Conservation (phyloP, 2,888 invertebrate genomes). For the Cremastobaeus sp. region DNA sequence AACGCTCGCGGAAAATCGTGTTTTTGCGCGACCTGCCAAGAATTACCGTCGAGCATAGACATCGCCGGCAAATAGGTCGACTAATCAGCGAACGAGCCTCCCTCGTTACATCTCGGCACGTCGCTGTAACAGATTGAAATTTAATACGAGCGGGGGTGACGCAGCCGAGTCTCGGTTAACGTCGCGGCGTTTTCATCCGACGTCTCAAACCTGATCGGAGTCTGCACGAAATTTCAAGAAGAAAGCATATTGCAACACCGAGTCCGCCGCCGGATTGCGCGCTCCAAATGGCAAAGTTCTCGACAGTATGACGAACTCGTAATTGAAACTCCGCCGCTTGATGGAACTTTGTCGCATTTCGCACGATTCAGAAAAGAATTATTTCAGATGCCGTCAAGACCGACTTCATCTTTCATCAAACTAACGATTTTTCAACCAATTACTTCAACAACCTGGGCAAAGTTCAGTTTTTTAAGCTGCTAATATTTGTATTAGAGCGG, state of each 20-base stretch:
- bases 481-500: too few relatives aligned
- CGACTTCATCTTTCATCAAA: not conserved
- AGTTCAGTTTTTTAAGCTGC: too few relatives aligned
- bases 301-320: conserved; percentile 55
- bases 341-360: conserved; percentile 34
- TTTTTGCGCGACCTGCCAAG: conserved; percentile 68
- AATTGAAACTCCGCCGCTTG: conserved; percentile 54
- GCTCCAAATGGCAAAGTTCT: conserved; percentile 48
- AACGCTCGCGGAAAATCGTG: conserved; percentile 70
- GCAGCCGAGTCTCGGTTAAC: conserved; percentile 42
- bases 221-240: conserved; percentile 31
- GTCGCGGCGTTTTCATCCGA: conserved; percentile 14
- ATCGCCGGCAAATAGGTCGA: conserved; percentile 69
- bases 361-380: conserved; percentile 43
- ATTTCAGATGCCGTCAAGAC: not conserved
- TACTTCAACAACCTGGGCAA: too few relatives aligned
- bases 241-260: conserved; percentile 45
- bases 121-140: conserved; percentile 77
- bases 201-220: conserved; percentile 37
- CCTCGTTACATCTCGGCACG: conserved; percentile 61
- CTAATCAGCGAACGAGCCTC: conserved; percentile 68
- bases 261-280: conserved; percentile 37
- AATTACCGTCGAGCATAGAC: conserved; percentile 68
- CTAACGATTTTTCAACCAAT: too few relatives aligned
- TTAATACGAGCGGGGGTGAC: conserved; percentile 73